Evolutionary conservation across 2,888 invertebrate genomes (phyloP), one percentile per base, ranked within the genome.

Genomic region (Alloplasta piceator): DNA sequence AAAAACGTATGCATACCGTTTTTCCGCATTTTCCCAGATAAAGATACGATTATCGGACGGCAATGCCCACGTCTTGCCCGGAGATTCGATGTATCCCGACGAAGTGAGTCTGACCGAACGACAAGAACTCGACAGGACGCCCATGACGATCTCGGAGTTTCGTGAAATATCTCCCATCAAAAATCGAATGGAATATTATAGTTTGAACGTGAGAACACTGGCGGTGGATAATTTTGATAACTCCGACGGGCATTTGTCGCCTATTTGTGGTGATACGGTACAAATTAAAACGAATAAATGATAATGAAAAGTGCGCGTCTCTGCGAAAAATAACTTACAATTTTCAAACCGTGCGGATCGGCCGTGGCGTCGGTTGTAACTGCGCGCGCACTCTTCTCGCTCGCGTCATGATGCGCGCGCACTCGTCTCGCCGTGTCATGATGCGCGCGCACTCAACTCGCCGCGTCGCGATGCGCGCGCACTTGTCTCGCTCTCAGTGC

Each of bases 21-120:
- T 1, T 88, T 89, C 87, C 81, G 83, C 6, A 52, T 14, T 14
- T 92, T 93, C 94, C 85, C 95, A 96, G 67, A 92, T 95, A 1
- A 84, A 88, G 56, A 90, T 94, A 78, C 90, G 92, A 73, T 93
- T 95, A 66, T 93, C 92, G 71, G 94, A 96, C 93, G 96, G 96
- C 36, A 52, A 86, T 7, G 86, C 95, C 3, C 90, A 92, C 50
- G 83, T 95, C 75, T 88, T 96, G 68, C 95, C 96, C 87, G 96
- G 96, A 3, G 91, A 91, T 78, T 86, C 87, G 0, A 87, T 88
- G 87, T 91, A 91, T 75, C 91, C 91, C 4, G 70, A 87, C 16
- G 41, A 87, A 1, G 68, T 82, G 0, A 85, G 74, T 46, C 75
- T 87, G 5, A 41, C 78, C 0, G 85, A 89, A 3, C 74, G 74